A percentile compares a stretch with the other conserved stretches of the same genome.
Evolutionary conservation across 2,888 invertebrate genomes (phyloP).

Genomic region (Dascillus cervinus): DNA sequence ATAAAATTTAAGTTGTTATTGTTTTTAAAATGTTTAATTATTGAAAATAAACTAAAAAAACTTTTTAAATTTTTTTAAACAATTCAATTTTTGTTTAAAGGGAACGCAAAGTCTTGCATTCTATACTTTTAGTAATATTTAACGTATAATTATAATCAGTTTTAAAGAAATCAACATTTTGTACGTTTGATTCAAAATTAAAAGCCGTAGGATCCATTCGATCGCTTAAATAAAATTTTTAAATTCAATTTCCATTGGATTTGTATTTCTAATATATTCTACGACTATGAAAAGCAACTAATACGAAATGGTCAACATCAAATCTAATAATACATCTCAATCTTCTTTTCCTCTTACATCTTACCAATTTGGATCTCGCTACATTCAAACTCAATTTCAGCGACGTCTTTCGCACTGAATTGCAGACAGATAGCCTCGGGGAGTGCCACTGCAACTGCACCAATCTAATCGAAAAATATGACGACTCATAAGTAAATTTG

Average conservation of each 20-base stretch:
- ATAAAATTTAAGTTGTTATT: no score
- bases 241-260: constrained; percentile 17
- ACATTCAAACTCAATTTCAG: constrained; percentile 12
- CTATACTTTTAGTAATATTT: no score
- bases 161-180: no score
- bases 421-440: constrained; percentile 15
- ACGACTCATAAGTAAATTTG: no score
- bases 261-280: constrained; percentile 14
- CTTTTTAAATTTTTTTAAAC: no score
- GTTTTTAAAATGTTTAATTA: no score
- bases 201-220: no score
- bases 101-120: no score
- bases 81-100: no score
- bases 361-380: constrained; percentile 18
- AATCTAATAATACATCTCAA: constrained; percentile 9
- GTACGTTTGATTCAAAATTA: no score
- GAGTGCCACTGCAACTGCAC: constrained; percentile 14
- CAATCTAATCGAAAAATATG: constrained; percentile 7
- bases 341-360: constrained; percentile 14
- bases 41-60: no score
- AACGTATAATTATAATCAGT: no score
- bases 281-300: constrained; percentile 12
- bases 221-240: constrained; percentile 18
- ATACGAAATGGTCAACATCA: constrained; percentile 19
- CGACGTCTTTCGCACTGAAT: constrained; percentile 8